Base-by-base conservation (phyloP, 2,797 vertebrate genomes). In the Propithecus deckenii region DNA sequence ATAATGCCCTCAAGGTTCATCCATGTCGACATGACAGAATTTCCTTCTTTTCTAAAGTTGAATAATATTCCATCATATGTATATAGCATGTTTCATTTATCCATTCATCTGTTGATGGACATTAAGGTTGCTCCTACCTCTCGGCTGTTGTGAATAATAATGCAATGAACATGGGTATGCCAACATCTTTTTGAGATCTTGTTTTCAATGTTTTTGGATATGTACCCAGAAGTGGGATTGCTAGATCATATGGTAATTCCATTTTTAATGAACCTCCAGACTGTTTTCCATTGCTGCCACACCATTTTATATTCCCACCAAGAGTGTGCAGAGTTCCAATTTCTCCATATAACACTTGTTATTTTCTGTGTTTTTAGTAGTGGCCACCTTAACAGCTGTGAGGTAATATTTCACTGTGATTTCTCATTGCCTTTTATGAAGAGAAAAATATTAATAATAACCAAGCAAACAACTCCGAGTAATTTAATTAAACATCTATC, bases 371-470 rank as follows among this genome's bases (percentile, higher is more conserved):
- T 63, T 91, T 75, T 52, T 25, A 5, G 12, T 20, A 32, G 32
- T 59, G 57, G 4, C n/a, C 17, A 41, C 69, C 32, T 25, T 87
- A 50, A 50, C 1, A 2, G 20, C 55, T 7, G 1, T 32, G 38
- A 69, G 13, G 4, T 43, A 20, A 69, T 43, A 63, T 43, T 67
- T 84, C 85, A 67, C 18, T 86, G 41, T 61, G 43, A 28, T 69
- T 89, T 75, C 38, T 89, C 76, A 67, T 12, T 50, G 50, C 14
- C 84, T 59, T 90, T 87, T 61, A 35, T 43, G 59, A 78, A 91
- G 84, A 74, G 43, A 13, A 74, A 94, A 88, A 57, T 23, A 88
- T 65, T 50, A 96, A 85, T 23, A 88, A 78, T 50, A 96, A 85
- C 46, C 35, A 89, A 78, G 63, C 30, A 88, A 96, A 80, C 5